Base-by-base conservation (phyloP, 2,888 invertebrate species). In the Drosophila pullipes region DNA sequence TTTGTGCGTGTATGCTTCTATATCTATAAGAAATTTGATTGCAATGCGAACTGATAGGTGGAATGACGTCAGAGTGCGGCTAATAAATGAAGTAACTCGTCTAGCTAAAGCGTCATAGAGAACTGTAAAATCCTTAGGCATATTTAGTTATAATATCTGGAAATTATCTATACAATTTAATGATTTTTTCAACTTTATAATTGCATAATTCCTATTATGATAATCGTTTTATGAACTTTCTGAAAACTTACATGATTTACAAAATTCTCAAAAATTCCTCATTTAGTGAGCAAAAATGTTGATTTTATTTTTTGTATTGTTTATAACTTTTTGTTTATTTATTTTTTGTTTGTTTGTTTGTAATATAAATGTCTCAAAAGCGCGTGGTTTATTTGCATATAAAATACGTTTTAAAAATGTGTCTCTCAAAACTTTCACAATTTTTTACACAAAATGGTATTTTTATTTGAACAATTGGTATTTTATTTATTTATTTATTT, bases 21-120 rank as follows among this genome's bases (percentile, higher is more conserved):
- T 67, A 73, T 68, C 66, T 60, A 58, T 81, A 58, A 44, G n/a
- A 81, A 74, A 71, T 79, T 81, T 74, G 74, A 81, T 81, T 78
- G 68, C 82, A 73, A 41, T 68, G 58, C 41, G 13, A 52, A 50
- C 64, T 63, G 78, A 68, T 80, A 76, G 33, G 28, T n/a, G n/a
- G 44, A 41, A 79, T 82, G 80, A 82, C 82, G 80, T 80, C 82
- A 80, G 75, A 52, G 13, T 31, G 28, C 35, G 81, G 35, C 77
- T 59, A 64, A 61, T 47, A 69, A 66, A 61, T 60, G 18, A 68
- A 81, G 39, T 71, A 62, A 63, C 59, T 52, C 22, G 35, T 47
- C 54, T 16, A 57, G 37, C 39, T 6, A 25, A 41, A 28, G 44
- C 64, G 58, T 79, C 80, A 75, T 28, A 11, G 2, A 11, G n/a